Evolutionary conservation across 2,797 vertebrate species (phyloP), one percentile per base, ranked within the genome.

Genomic region (Nannoperca obscura): DNA sequence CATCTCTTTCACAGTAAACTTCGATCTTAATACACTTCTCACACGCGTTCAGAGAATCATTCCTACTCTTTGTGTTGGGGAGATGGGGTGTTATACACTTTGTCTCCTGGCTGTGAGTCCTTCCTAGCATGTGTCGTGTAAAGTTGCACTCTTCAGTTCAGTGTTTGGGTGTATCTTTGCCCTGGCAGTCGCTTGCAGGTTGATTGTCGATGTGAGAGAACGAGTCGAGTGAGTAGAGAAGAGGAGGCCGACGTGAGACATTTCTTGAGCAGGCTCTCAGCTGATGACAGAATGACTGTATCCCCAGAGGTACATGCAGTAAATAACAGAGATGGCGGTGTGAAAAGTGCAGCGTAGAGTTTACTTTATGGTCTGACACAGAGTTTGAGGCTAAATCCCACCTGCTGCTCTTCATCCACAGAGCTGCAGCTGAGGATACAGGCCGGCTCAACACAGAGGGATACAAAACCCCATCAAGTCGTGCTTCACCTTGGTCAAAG

Each of bases 401-500:
- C 59, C 69, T 52, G 76, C 70, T 71, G 73, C 58, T 74, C 52
- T 66, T 61, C 38, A 57, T 62, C 52, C 71, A 40, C 57, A 24
- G 61, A 36, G 46, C 60, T 42, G 32, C 54, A 42, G 50, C 58
- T 32, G 40, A 74, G 44, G 32, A 2, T 50, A 69, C 61, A 20
- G 24, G 20, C 58, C 4, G 34, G 6, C 65, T 44, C 5, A 7
- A 27, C 42, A 22, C 32, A 10, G 61, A 73, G 59, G 19, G 74
- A 55, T 11, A 55, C 58, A 75, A 3, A 78, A 83, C 52, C 30
- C 66, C 75, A 76, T 68, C 52, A 59, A 57, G 80, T 38, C 53
- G 34, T 52, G 75, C 80, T 79, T 85, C 76, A 83, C 88, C 83
- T 84, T 82, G 77, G 65, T 67, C 73, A 83, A 80, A 85, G 83